A percentile compares a stretch with the other conserved stretches of the same genome.
Conservation (phyloP, 2,113 vertebrate genomes). For the Chionomys nivalis region DNA sequence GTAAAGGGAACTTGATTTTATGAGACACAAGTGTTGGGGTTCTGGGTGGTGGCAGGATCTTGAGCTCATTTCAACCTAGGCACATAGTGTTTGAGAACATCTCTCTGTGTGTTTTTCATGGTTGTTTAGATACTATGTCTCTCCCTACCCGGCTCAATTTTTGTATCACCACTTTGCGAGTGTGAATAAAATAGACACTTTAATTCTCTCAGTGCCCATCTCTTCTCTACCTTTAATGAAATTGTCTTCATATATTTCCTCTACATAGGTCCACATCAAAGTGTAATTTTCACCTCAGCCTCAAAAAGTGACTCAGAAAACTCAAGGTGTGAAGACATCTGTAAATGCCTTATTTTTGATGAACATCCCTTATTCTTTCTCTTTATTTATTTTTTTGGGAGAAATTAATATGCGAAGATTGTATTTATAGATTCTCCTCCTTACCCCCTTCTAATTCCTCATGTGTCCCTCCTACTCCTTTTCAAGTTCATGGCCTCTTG, state of each 20-base stretch:
- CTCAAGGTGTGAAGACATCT: neutral
- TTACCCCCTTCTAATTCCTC: neutral
- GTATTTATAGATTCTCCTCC: no score
- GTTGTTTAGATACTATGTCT: neutral
- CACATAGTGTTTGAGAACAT: neutral
- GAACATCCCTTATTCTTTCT: neutral
- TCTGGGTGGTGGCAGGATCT: neutral
- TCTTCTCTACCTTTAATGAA: neutral
- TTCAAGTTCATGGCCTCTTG: neutral
- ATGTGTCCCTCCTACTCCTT: neutral
- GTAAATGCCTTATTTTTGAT: neutral
- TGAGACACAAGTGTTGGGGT: neutral
- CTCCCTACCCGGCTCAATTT: no score
- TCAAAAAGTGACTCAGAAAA: neutral
- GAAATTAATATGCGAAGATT: neutral
- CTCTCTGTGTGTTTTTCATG: conserved; percentile 15
- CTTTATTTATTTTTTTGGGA: neutral
- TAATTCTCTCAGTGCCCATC: neutral
- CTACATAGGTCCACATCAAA: neutral
- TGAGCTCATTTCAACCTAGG: neutral
- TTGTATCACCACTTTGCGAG: neutral
- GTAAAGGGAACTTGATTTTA: conserved; percentile 26
- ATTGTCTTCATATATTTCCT: neutral
- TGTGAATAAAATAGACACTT: neutral
- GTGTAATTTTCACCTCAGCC: neutral